Evolutionary conservation across 1,140 invertebrate species (phyloP).

Genomic region (Apis florea): DNA sequence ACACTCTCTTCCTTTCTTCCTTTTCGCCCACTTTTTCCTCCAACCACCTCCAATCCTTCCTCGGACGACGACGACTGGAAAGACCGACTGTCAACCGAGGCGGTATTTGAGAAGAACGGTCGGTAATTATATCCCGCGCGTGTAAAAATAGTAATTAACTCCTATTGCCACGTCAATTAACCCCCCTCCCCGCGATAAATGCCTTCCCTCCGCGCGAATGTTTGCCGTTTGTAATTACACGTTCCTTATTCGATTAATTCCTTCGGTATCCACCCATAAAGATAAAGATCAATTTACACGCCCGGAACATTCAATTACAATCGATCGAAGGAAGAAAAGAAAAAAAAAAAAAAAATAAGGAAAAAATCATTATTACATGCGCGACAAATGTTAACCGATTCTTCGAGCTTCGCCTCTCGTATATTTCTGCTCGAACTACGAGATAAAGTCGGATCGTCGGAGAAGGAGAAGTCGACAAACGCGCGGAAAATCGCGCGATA

Average conservation of each 20-base stretch:
- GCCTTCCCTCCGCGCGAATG: not conserved
- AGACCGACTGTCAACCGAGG: conserved; percentile 27
- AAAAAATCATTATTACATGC: no score
- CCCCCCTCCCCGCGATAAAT: conserved; percentile 14
- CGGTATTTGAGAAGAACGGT: conserved; percentile 23
- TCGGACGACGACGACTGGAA: not conserved
- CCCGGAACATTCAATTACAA: conserved; percentile 47
- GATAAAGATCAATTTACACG: conserved; percentile 45
- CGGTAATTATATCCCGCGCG: conserved; percentile 72
- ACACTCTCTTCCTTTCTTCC: no score
- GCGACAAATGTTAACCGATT: no score
- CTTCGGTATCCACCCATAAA: no score
- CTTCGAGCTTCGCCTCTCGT: no score
- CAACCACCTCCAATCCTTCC: not conserved
- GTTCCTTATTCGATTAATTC: conserved; percentile 53
- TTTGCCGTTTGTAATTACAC: conserved; percentile 58
- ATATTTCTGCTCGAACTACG: not conserved
- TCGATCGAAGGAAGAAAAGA: no score
- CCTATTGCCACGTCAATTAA: conserved; percentile 72
- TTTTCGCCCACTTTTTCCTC: not conserved
- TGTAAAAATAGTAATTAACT: conserved; percentile 79
- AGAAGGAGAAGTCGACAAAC: not conserved
- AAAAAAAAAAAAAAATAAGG: no score
- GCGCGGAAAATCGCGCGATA: not conserved
- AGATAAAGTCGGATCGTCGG: not conserved